Evolutionary conservation across 2,797 vertebrate genomes (phyloP), one percentile per base, ranked within the genome.

Genomic region (Mormyrops attenuatus): DNA sequence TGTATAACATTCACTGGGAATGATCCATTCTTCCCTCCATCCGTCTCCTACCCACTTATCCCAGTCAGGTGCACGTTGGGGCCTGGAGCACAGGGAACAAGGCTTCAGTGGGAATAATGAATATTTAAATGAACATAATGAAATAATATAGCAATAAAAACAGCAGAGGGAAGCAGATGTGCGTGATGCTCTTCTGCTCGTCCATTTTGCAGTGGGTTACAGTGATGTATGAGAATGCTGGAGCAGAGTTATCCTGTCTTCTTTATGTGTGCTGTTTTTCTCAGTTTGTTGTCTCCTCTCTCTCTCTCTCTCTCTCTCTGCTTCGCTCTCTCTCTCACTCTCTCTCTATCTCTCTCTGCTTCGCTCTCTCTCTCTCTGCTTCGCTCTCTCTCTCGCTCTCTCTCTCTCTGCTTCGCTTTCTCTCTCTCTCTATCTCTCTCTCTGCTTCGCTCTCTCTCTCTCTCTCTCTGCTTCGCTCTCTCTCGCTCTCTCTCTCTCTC

Each of bases 51-150:
- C 30, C 66, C 0, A 0, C 13, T 73, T 73, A 1, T 73, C 30
- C 13, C 11, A 4, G 66, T 34, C 66, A 38, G 13, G 30, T 34
- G 30, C 66, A 38, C 0, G 13, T 34, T 13, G 66, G 66, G 30
- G 66, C 0, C 66, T 73, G 66, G 66, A 15, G 15, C 26, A 69
- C 66, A 34, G 66, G 66, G 30, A 34, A 73, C 66, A 73, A 73
- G 30, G 30, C 30, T 47, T 47, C 77, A 9, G 41, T 82, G 41
- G 77, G 41, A 82, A 82, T 44, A 47, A 82, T 47, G 38, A 82
- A 82, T 82, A 82, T 82, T 82, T 47, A 82, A 82, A 82, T 82
- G 7, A 47, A 47, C 77, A 82, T 44, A 47, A 44, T 80, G 73
- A 80, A 20, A 44, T 80, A 80, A 80, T 80, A 44, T 80, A 7